Evolutionary conservation across 2,113 vertebrate species (phyloP), one percentile per base, ranked within the genome.

Genomic region (Circaetus gallicus): DNA sequence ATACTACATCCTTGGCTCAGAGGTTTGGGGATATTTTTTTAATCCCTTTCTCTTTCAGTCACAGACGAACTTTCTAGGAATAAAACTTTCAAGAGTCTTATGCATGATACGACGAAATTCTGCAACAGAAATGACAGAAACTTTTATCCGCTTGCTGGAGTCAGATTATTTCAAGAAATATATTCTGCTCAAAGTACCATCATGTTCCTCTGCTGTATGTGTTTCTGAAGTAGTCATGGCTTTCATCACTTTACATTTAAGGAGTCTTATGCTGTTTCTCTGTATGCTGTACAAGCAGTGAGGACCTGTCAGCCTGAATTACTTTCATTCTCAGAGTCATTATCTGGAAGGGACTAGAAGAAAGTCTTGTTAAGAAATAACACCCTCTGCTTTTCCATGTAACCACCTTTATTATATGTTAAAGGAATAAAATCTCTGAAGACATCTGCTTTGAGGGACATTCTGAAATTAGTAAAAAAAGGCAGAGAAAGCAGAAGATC

Each of bases 41-140:
- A 93, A 92, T 92, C 61, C 31, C 11, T 62, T 11, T 53, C 52
- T 21, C 21, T 72, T 79, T 55, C 49, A 69, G 73, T 73, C 49
- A 82, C 17, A 38, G 62, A 56, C 72, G 58, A 93, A 82, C 73
- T 89, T 91, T 89, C 81, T 72, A 95, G 84, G 91, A 89, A 87
- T 73, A 82, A 93, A 94, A 93, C 31, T 89, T 95, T 69, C 32
- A 74, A 72, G 56, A 72, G 43, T 45, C 62, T 92, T 56, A 38
- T 2, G 29, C 10, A 13, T 1, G 16, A 49, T 29, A 53, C 0
- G 0, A 66, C 4, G 10, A 56, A 92, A 76, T 71, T 74, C 52
- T 74, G 69, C 47, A 32, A 22, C 20, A 67, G 82, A 78, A 91
- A 72, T 56, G 29, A 59, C 65, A 89, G 52, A 42, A 89, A 87